Evolutionary conservation across 2,888 invertebrate species (phyloP).

Genomic region (Aphrophora alni): DNA sequence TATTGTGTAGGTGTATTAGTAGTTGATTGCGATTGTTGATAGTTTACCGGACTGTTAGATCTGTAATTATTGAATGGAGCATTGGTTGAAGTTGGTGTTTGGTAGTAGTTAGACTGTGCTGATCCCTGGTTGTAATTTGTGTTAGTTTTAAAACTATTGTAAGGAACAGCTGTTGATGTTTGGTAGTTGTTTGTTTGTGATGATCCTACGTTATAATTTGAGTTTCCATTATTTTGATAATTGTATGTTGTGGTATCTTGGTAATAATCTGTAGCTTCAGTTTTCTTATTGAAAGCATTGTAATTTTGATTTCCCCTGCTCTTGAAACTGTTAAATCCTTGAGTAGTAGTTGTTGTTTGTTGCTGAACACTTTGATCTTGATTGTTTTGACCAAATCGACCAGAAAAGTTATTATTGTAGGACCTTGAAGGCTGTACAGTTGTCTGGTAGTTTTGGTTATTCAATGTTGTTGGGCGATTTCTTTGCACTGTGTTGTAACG

Average conservation of each 20-base stretch:
- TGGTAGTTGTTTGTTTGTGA: slow-evolving; percentile 40
- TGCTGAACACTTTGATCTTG: slow-evolving; percentile 11
- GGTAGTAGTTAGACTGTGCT: slow-evolving; percentile 26
- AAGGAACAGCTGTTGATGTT: slow-evolving; percentile 43
- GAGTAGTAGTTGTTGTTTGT: background rate
- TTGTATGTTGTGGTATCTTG: slow-evolving; percentile 32
- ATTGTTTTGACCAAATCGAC: background rate
- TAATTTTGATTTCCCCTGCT: slow-evolving; percentile 30
- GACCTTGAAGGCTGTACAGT: slow-evolving; percentile 12
- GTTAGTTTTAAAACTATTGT: slow-evolving; percentile 47
- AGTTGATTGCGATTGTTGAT: slow-evolving; percentile 41
- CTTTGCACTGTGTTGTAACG: slow-evolving; percentile 36
- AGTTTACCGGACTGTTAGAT: slow-evolving; percentile 47
- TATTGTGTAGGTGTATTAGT: slow-evolving; percentile 28
- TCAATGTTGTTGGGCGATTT: slow-evolving; percentile 24
- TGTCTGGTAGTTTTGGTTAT: slow-evolving; percentile 28
- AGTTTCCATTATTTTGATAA: slow-evolving; percentile 26
- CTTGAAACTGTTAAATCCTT: slow-evolving; percentile 27
- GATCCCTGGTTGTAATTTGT: slow-evolving; percentile 46
- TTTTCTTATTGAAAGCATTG: slow-evolving; percentile 30
- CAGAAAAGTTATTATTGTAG: slow-evolving; percentile 15
- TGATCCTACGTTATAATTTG: slow-evolving; percentile 28
- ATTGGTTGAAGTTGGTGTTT: slow-evolving; percentile 51
- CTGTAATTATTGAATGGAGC: slow-evolving; percentile 47
- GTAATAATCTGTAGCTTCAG: slow-evolving; percentile 7